phyloP scores from a whole-genome alignment of 1,140 invertebrate species.

The Platyura marginata region DNA sequence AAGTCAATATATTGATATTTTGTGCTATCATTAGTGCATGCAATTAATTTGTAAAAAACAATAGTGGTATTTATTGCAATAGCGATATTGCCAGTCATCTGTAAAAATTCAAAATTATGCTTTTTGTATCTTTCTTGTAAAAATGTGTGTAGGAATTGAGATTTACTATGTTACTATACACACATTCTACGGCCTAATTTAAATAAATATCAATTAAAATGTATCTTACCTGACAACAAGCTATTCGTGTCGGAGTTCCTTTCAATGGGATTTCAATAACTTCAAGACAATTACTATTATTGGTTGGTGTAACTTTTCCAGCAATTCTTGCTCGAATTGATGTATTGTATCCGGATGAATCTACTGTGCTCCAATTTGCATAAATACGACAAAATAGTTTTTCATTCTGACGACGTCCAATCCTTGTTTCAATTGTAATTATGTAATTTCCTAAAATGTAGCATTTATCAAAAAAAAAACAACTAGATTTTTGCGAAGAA shows the following conservation, averaged over 20 bases:
- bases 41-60: conserved; percentile 1
- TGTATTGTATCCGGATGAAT: background rate
- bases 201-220: no score
- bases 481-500: background rate
- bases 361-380: conserved; percentile 1
- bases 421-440: background rate
- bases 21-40: conserved; percentile 3
- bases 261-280: conserved; percentile 3
- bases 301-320: conserved; percentile 1
- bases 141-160: no score
- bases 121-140: no score
- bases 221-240: conserved; percentile 1
- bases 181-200: no score
- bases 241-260: background rate
- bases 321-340: conserved; percentile 3
- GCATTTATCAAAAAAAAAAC: background rate
- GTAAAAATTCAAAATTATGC: background rate
- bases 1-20: conserved; percentile 4
- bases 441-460: conserved; percentile 1
- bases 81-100: background rate
- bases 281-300: conserved; percentile 2
- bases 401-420: background rate
- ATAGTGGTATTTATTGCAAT: background rate
- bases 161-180: no score
- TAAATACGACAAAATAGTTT: conserved; percentile 2